Base-by-base conservation (phyloP, 92 coral and sea anemone species). In the Chrysogorgia sp. region DNA sequence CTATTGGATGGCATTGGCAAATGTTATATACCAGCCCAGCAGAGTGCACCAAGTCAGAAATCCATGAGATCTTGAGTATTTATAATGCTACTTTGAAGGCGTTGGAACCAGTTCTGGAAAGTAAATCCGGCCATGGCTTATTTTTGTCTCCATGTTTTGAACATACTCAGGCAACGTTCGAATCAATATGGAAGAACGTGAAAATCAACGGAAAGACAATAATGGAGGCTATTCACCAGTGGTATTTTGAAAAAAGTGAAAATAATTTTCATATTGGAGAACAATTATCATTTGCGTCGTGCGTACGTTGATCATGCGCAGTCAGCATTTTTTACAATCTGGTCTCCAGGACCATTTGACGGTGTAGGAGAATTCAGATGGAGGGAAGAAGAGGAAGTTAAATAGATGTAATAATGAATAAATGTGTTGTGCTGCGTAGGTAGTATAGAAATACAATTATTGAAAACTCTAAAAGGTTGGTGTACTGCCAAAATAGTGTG, bases 61-160 rank as follows among this genome's bases (percentile, higher is more conserved):
- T 81, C 67, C 63, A 78, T 13, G 86, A 33, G 59, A 77, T 94
- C 26, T 60, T 94, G 82, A 87, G 82, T 52, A 88, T 69, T 69
- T 89, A 97, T 28, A 89, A 85, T 58, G 82, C 85, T 40, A 89
- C 96, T 8, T 80, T 91, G 19, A 83, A 76, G 58, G 98, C 98
- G 15, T 71, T 94, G 86, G 84, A 86, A 4, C 94, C 97, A 21
- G 97, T 91, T 15, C 40, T 91, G 71, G n/a, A n/a, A n/a, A 78
- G 21, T 62, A 84, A 89, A 21, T 63, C 71, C 5, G 37, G 24
- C 30, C 79, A 83, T 22, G 98, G 98, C 3, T 45, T 94, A 45
- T 77, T 89, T 68, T 57, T 94, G 80, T 85, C 97, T 49, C 86
- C 98, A 58, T 94, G 98, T 77, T 65, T 92, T 74, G 98, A 94